phyloP scores from a whole-genome alignment of 2,113 vertebrate genomes.

The Ammospiza caudacuta region DNA sequence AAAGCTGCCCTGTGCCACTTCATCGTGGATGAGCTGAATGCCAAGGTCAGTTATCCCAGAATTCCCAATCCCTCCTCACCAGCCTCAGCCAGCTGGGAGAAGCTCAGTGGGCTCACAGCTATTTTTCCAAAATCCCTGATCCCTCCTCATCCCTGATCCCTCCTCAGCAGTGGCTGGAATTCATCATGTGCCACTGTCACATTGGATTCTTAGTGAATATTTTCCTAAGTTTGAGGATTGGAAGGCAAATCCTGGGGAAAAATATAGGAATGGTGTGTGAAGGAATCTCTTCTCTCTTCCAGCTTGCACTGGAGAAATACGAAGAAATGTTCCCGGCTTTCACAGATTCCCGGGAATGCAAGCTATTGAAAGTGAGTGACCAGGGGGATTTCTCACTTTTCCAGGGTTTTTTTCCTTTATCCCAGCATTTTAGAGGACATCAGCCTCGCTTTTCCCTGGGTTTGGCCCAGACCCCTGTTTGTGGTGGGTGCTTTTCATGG shows the following conservation, averaged over 20 bases:
- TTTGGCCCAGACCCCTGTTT: not conserved
- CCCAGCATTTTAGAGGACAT: not conserved
- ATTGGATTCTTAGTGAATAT: accelerated
- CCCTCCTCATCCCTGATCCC: not conserved
- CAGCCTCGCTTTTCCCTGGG: not conserved
- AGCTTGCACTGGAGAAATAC: slow-evolving; percentile 97
- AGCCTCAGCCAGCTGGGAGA: accelerated
- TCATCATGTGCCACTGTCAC: accelerated
- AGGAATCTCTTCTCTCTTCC: not conserved
- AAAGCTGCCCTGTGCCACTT: slow-evolving; percentile 98
- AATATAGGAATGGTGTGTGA: not conserved
- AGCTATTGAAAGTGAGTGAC: slow-evolving; percentile 90
- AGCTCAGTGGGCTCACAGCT: not conserved
- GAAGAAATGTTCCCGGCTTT: slow-evolving; percentile 99
- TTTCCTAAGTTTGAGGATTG: not conserved
- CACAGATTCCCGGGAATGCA: slow-evolving; percentile 97
- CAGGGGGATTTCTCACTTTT: not conserved
- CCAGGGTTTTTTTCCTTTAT: not conserved
- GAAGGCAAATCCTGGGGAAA: not conserved
- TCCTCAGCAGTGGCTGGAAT: not conserved
- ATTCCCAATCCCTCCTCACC: not conserved
- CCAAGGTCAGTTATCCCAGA: slow-evolving; percentile 80
- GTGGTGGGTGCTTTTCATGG: not conserved
- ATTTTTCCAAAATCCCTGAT: not conserved
- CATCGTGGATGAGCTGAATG: slow-evolving; percentile 96